Evolutionary conservation across 1,140 invertebrate species (phyloP).

Genomic region (Nilaparvata lugens): DNA sequence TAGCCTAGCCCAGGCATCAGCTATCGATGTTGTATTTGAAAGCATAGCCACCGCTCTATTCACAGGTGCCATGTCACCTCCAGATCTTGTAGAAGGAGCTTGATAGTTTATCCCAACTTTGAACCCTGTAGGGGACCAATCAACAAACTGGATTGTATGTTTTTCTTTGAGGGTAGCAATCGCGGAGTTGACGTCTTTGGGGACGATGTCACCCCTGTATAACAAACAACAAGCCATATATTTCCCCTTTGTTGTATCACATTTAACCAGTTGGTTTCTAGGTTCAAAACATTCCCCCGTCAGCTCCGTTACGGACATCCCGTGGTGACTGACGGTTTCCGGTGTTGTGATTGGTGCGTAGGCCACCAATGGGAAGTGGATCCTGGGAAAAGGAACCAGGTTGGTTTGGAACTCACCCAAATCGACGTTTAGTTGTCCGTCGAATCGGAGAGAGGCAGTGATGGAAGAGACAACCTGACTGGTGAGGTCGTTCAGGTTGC

Average conservation of each 20-base stretch:
- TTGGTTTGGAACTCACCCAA: conserved; percentile 55
- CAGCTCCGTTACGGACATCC: conserved; percentile 48
- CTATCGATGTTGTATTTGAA: conserved; percentile 30
- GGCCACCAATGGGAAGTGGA: conserved; percentile 44
- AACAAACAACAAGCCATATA: conserved; percentile 52
- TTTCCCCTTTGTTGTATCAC: conserved; percentile 33
- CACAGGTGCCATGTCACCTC: conserved; percentile 20
- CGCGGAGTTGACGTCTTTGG: conserved; percentile 53
- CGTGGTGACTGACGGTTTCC: conserved; percentile 39
- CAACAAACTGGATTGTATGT: conserved; percentile 41
- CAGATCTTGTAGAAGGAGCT: background rate
- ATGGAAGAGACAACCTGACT: conserved; percentile 54
- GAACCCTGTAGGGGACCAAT: conserved; percentile 54
- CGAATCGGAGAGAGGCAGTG: conserved; percentile 55
- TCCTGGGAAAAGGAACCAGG: conserved; percentile 44
- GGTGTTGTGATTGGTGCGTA: conserved; percentile 42
- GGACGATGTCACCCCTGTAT: conserved; percentile 43
- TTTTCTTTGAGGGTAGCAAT: conserved; percentile 33
- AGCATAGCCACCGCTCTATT: conserved; percentile 5
- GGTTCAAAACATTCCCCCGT: conserved; percentile 72
- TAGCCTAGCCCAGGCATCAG: conserved; percentile 39
- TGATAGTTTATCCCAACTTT: conserved; percentile 23
- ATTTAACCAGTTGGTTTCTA: conserved; percentile 50
- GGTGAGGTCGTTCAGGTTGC: conserved; percentile 46
- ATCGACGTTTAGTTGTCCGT: conserved; percentile 58